Conservation (phyloP, 2,113 vertebrate species). For the Salvator merianae region DNA sequence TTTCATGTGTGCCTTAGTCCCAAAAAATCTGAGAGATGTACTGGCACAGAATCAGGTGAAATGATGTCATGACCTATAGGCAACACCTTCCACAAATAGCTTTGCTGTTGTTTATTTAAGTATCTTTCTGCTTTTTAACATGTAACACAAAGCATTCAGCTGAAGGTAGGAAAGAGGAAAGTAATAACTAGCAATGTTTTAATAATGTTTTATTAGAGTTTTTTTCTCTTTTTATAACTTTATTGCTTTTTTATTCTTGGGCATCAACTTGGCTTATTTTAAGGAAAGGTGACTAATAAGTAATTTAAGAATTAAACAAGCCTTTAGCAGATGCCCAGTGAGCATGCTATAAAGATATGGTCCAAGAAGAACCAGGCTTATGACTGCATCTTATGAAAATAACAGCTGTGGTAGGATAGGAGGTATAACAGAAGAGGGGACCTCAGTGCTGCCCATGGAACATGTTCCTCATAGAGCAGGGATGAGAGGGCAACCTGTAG, state of each 20-base stretch:
- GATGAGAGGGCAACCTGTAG: background rate
- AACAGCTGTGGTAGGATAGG: background rate
- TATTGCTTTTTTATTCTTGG: too few relatives aligned
- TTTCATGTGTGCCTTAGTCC: background rate
- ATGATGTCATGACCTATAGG: too few relatives aligned
- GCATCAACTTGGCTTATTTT: too few relatives aligned
- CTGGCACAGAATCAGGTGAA: too few relatives aligned
- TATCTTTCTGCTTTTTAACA: background rate
- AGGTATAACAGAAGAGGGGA: background rate
- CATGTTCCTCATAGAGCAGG: background rate
- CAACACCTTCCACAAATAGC: too few relatives aligned
- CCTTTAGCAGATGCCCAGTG: background rate
- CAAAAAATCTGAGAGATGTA: background rate
- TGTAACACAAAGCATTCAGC: background rate
- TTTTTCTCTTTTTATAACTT: too few relatives aligned
- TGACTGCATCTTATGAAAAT: background rate
- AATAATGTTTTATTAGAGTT: too few relatives aligned
- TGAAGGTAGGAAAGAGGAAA: background rate
- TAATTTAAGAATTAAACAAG: background rate
- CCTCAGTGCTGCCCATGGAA: background rate
- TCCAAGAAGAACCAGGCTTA: background rate
- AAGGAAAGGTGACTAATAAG: background rate
- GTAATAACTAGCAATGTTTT: too few relatives aligned
- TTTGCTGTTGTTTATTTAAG: background rate
- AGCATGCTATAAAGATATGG: accelerated